Base-by-base conservation (phyloP, 2,888 invertebrate species). In the Noctua janthe region DNA sequence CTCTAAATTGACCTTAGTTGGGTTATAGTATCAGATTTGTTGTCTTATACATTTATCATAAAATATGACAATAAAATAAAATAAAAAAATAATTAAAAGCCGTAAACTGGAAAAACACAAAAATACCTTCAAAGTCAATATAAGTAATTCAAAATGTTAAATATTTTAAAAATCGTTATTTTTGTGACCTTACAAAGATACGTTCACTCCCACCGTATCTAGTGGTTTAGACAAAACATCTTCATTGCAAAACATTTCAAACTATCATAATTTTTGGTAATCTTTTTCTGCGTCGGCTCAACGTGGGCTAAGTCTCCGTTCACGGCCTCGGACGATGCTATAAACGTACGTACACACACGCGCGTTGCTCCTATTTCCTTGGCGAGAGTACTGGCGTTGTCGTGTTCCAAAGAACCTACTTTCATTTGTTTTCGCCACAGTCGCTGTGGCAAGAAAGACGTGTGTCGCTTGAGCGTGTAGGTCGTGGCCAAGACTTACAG, bases 191-290 rank as follows among this genome's bases (percentile, higher is more conserved):
- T 82, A 39, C 8, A 11, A 69, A 51, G 29, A 20, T 54, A 72
- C 82, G 47, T 82, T 80, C 74, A 80, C 74, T 82, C 6, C 20
- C 54, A 49, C 4, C 15, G 29, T 7, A 17, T 35, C 13, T 39
- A 39, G 1, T 5, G 39, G 2, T 29, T 51, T 23, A 67, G 39
- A 43, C 39, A 43, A 74, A n/a, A 56, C 64, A 66, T 39, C n/a
- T 6, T 17, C 17, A 49, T 80, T 82, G 56, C 49, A 23, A 82
- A 75, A 67, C 23, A 29, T 59, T 59, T 43, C 29, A 23, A 66
- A 56, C 17, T 79, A 74, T 75, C 70, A 73, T 85, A 8, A 29
- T 59, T 76, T 85, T 85, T 47, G 81, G 81, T 81, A 85, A 85
- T 85, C 66, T 56, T 56, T 20, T 56, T 35, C 23, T 35, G 69